A percentile compares a stretch with the other conserved stretches of the same genome.
Conservation (phyloP, 2,797 vertebrate genomes). For the Hydrolagus colliei region DNA sequence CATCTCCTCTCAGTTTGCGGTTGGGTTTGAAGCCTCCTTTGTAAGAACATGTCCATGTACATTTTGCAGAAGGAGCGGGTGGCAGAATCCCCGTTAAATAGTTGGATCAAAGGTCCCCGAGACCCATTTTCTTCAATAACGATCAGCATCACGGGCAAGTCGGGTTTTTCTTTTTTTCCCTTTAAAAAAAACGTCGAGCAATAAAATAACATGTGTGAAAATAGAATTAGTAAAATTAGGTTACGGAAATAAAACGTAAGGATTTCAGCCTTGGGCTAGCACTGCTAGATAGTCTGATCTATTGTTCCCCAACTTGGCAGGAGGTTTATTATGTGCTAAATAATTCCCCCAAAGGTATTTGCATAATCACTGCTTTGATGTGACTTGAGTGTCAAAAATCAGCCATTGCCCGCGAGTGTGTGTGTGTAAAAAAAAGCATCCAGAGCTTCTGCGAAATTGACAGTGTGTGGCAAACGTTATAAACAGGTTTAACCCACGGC, state of each 20-base stretch:
- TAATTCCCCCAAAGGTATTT: conserved; percentile 60
- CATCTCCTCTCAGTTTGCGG: background rate
- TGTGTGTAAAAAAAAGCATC: background rate
- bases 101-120: conserved; percentile 51
- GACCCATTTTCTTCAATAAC: conserved; percentile 40
- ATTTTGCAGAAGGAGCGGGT: conserved; percentile 39
- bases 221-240: conserved; percentile 70
- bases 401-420: conserved; percentile 44
- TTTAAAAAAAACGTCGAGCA: conserved; percentile 36
- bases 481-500: conserved; percentile 41
- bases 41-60: background rate
- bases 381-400: conserved; percentile 54
- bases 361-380: conserved; percentile 70
- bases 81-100: conserved; percentile 44
- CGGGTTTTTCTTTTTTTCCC: too few species aligned
- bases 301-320: conserved; percentile 59
- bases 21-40: background rate
- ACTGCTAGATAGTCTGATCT: conserved; percentile 52
- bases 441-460: conserved; percentile 46
- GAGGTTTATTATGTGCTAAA: conserved; percentile 68
- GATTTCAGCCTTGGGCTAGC: conserved; percentile 54
- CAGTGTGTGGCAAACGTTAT: conserved; percentile 47
- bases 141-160: conserved; percentile 43
- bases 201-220: conserved; percentile 57
- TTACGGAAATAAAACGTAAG: conserved; percentile 59